Evolutionary conservation across 2,888 invertebrate species (phyloP).

Genomic region (Coleophora flavipennella): DNA sequence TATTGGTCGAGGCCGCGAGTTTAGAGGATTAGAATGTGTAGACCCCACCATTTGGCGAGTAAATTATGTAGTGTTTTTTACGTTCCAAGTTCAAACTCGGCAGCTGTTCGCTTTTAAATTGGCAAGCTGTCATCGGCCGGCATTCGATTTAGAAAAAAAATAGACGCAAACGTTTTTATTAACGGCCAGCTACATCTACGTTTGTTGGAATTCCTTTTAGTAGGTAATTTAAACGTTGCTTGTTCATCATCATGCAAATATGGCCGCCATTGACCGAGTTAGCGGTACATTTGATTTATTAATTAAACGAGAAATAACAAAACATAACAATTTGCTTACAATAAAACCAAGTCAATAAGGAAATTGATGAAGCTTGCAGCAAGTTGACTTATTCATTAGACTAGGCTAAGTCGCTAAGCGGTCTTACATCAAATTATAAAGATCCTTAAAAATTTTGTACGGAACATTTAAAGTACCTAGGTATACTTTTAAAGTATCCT

Average conservation of each 20-base stretch:
- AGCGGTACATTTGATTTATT: not conserved
- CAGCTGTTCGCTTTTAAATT: constrained; percentile 38
- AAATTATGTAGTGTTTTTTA: constrained; percentile 63
- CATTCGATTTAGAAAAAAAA: constrained; percentile 31
- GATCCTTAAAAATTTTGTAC: too few species aligned
- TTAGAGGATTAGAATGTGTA: constrained; percentile 72
- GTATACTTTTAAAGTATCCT: too few species aligned
- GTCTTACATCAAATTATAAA: too few species aligned
- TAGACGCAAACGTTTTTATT: constrained; percentile 6
- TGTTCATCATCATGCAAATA: not conserved
- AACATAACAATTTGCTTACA: not conserved
- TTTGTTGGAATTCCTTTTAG: too few species aligned
- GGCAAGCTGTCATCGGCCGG: constrained; percentile 25
- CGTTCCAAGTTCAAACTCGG: constrained; percentile 54
- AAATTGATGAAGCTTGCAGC: too few species aligned
- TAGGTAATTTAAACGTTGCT: not conserved
- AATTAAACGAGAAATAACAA: too few species aligned
- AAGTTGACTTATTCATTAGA: too few species aligned
- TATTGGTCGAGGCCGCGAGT: constrained; percentile 66
- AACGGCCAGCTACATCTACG: too few species aligned
- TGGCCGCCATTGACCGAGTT: constrained; percentile 7
- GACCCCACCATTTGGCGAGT: constrained; percentile 70
- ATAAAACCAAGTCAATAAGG: not conserved
- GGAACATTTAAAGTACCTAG: too few species aligned
- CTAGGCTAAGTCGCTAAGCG: too few species aligned